Percentiles rank a stretch among this genome's conserved stretches.
phyloP scores from a whole-genome alignment of 2,797 vertebrate genomes.

The Phoxinus dragarum region DNA sequence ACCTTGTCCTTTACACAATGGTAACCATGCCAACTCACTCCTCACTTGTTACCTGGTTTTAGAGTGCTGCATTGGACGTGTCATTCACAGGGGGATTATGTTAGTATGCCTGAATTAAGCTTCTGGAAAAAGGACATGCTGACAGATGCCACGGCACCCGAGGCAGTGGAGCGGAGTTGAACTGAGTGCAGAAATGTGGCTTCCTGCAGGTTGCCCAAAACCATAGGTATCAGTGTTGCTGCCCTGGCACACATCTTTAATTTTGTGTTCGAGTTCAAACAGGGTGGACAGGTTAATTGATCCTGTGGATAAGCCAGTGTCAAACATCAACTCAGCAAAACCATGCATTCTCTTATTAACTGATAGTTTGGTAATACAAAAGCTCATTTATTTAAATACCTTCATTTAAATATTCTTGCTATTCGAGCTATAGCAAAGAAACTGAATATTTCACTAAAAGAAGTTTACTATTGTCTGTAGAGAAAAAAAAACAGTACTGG shows the following conservation, averaged over 20 bases:
- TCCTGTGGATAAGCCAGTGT: neutral
- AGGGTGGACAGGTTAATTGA: neutral
- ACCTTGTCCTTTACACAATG: slow-evolving; percentile 34
- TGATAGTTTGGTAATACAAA: neutral
- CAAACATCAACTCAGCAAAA: neutral
- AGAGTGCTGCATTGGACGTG: slow-evolving; percentile 65
- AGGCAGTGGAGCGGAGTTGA: slow-evolving; percentile 50
- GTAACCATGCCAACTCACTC: slow-evolving; percentile 53
- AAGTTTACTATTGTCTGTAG: neutral
- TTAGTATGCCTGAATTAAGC: slow-evolving; percentile 47
- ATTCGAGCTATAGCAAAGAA: too few relatives aligned
- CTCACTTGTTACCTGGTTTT: slow-evolving; percentile 55
- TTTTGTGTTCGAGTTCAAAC: neutral
- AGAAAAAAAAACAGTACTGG: neutral
- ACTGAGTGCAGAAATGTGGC: slow-evolving; percentile 38
- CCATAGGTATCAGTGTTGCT: slow-evolving; percentile 19
- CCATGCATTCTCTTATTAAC: neutral
- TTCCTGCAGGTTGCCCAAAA: slow-evolving; percentile 23
- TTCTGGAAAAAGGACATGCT: slow-evolving; percentile 65
- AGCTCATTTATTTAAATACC: neutral
- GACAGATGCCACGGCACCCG: slow-evolving; percentile 67
- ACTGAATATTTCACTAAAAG: too few relatives aligned
- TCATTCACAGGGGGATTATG: slow-evolving; percentile 72
- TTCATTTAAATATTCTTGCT: too few relatives aligned
- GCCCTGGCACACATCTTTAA: slow-evolving; percentile 1